A percentile compares a stretch with the other conserved stretches of the same genome.
Conservation (phyloP, 2,888 invertebrate species). For the Phanerotoma sp. region DNA sequence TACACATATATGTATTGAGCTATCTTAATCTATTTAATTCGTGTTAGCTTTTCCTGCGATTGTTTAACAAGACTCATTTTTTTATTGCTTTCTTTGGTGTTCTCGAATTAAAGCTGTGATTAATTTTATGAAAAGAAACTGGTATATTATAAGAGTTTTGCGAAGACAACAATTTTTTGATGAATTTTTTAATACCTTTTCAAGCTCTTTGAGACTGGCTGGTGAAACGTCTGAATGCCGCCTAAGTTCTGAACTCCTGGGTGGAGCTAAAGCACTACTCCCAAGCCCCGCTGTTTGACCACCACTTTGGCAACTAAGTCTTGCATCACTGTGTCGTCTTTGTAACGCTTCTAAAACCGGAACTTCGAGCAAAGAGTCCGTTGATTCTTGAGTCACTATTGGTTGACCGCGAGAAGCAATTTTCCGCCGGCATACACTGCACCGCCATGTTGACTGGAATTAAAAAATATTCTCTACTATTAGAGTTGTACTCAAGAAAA, state of each 20-base stretch:
- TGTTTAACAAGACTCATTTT: too few relatives aligned
- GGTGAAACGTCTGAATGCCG: slow-evolving; percentile 86
- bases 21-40: background rate
- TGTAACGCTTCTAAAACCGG: slow-evolving; percentile 78
- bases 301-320: slow-evolving; percentile 63
- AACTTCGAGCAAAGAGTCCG: slow-evolving; percentile 80
- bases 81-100: too few relatives aligned
- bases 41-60: too few relatives aligned
- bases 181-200: slow-evolving; percentile 65
- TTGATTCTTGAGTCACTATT: slow-evolving; percentile 76
- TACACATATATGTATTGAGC: background rate
- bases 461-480: slow-evolving; percentile 4
- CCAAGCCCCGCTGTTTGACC: slow-evolving; percentile 57
- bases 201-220: slow-evolving; percentile 83
- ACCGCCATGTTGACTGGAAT: slow-evolving; percentile 76
- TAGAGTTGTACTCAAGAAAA: too few relatives aligned
- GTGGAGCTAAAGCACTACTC: slow-evolving; percentile 76
- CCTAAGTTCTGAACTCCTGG: slow-evolving; percentile 78
- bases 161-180: background rate
- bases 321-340: slow-evolving; percentile 78
- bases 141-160: background rate
- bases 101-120: too few relatives aligned
- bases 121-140: background rate
- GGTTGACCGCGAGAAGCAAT: slow-evolving; percentile 73
- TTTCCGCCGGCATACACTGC: slow-evolving; percentile 85